Percentiles rank a stretch among this genome's conserved stretches.
Conservation (phyloP, 1,140 invertebrate genomes). For the Mesaphorura yosii region DNA sequence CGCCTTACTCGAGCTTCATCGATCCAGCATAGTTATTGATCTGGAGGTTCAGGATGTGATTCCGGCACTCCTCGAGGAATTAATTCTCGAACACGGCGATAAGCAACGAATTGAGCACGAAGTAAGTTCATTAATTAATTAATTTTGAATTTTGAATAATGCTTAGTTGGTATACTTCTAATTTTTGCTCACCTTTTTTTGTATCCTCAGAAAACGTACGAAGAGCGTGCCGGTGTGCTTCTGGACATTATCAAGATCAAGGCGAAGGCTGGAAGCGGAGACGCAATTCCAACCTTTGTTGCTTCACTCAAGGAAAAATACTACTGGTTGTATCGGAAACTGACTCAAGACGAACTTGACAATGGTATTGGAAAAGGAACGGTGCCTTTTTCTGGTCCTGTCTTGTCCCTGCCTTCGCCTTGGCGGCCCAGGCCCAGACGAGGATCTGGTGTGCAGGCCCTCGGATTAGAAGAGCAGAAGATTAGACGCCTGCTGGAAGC, state of each 20-base stretch:
- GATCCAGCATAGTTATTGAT: conserved; percentile 15
- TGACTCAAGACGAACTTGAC: conserved; percentile 34
- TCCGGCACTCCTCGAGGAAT: conserved; percentile 12
- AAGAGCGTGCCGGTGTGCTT: conserved; percentile 14
- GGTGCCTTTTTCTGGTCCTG: background rate
- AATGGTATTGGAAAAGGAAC: conserved; percentile 22
- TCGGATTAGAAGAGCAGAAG: conserved; percentile 13
- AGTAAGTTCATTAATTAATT: conserved; percentile 2
- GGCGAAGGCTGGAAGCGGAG: background rate
- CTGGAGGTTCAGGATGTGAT: conserved; percentile 20
- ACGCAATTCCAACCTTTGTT: conserved; percentile 39
- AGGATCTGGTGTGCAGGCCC: too few species aligned
- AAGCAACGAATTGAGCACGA: conserved; percentile 24
- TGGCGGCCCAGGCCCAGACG: background rate
- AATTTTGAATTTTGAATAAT: background rate
- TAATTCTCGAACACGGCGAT: conserved; percentile 18
- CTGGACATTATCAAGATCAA: conserved; percentile 14
- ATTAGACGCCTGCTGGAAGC: conserved; percentile 25
- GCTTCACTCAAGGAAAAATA: conserved; percentile 40
- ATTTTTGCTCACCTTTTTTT: background rate
- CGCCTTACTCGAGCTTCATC: background rate
- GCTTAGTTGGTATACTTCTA: too few species aligned
- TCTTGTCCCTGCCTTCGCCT: background rate
- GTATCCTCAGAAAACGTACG: conserved; percentile 9
- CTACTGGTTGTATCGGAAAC: conserved; percentile 40